A percentile compares a stretch with the other conserved stretches of the same genome.
Conservation (phyloP, 2,888 invertebrate genomes). For the Apamea epomidion region DNA sequence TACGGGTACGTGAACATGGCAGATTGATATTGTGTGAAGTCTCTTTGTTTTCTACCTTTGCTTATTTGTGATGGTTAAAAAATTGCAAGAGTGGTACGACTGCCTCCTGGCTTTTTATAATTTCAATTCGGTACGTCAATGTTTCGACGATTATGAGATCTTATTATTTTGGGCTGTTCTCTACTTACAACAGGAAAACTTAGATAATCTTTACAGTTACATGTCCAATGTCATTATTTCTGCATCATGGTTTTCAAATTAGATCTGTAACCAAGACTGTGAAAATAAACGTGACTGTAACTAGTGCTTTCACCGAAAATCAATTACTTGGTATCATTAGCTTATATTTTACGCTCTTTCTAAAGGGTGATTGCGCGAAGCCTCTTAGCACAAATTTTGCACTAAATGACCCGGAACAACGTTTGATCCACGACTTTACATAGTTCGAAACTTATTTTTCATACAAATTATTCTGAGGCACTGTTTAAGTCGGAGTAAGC, state of each 20-base stretch:
- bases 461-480: not conserved
- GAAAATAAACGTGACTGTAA: not conserved
- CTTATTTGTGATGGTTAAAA: not conserved
- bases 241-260: constrained; percentile 18
- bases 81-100: not conserved
- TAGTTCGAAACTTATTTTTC: not conserved
- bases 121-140: not conserved
- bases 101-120: not conserved
- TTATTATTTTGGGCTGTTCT: not conserved
- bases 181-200: not conserved
- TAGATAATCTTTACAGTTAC: not conserved
- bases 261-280: not conserved
- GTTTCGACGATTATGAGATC: not conserved
- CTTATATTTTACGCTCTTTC: not conserved
- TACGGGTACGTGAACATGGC: constrained; percentile 19
- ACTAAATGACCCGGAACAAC: not conserved
- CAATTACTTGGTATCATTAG: not conserved
- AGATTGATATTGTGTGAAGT: constrained; percentile 16
- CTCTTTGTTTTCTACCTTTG: not conserved
- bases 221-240: constrained; percentile 2
- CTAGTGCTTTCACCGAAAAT: constrained; percentile 3
- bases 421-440: not conserved
- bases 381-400: not conserved
- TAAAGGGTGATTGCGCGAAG: not conserved
- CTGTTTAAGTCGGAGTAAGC: not conserved